These are phyloP conservation scores for Crenuchus spilurus DNA, from an alignment of 2,797 vertebrate genomes.

Conservation along the genomic window DNA sequence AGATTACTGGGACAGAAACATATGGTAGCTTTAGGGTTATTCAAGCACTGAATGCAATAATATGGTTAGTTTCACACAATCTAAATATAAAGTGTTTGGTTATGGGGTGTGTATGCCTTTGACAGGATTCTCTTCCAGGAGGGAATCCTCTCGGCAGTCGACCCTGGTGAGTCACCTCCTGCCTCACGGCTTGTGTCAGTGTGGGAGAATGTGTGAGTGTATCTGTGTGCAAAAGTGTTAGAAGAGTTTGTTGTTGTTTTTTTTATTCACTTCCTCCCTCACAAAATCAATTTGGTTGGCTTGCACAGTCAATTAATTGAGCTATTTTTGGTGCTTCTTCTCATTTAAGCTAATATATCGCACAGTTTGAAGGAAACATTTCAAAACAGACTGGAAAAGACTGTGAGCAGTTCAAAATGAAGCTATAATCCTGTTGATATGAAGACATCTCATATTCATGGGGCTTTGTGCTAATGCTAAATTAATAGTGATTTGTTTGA, in stretches of 20 bases:
- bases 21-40: too few species aligned
- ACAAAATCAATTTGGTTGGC: constrained; percentile 20
- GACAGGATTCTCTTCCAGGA: constrained; percentile 46
- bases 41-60: not conserved
- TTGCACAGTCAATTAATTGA: constrained; percentile 9
- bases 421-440: not conserved
- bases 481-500: too few species aligned
- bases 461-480: too few species aligned
- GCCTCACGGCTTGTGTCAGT: constrained; percentile 43
- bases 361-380: not conserved
- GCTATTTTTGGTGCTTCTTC: not conserved
- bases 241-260: not conserved
- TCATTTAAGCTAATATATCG: too few species aligned
- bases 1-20: too few species aligned
- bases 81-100: not conserved
- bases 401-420: not conserved
- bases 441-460: too few species aligned
- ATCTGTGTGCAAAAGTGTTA: constrained; percentile 17
- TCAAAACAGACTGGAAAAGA: not conserved
- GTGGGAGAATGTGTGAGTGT: constrained; percentile 35
- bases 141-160: constrained; percentile 44
- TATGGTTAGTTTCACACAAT: not conserved
- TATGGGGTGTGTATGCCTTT: constrained; percentile 26
- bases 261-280: constrained; percentile 28
- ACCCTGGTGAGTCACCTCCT: constrained; percentile 39